A percentile compares a stretch with the other conserved stretches of the same genome.
phyloP scores from a whole-genome alignment of 2,797 vertebrate species.

The Acipenser ruthenus region DNA sequence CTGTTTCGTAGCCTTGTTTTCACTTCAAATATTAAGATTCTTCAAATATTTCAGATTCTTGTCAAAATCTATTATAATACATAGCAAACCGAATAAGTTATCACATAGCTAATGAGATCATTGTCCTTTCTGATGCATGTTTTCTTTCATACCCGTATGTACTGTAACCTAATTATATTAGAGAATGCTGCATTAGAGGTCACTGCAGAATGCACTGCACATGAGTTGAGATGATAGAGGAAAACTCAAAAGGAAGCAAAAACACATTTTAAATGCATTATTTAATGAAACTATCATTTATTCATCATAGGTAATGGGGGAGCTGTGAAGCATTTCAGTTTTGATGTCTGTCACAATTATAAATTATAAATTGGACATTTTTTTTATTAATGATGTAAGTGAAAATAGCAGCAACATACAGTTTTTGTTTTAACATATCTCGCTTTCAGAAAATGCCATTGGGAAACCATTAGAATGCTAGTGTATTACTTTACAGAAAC shows the following conservation, averaged over 20 bases:
- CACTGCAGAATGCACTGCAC: not conserved
- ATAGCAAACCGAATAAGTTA: too few relatives aligned
- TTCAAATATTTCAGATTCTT: too few relatives aligned
- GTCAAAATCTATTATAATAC: too few relatives aligned
- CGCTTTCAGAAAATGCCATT: not conserved
- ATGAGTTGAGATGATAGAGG: not conserved
- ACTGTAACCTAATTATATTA: not conserved
- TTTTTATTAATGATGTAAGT: not conserved
- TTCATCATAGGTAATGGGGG: conserved; percentile 9
- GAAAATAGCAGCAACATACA: not conserved
- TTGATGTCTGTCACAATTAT: conserved; percentile 19
- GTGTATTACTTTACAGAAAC: too few relatives aligned
- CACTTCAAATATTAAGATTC: too few relatives aligned
- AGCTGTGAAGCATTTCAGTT: conserved; percentile 13
- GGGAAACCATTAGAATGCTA: too few relatives aligned
- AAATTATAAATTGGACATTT: conserved; percentile 14
- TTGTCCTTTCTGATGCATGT: too few relatives aligned
- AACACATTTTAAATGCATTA: conserved; percentile 17
- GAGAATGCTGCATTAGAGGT: not conserved
- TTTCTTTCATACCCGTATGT: too few relatives aligned
- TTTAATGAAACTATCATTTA: conserved; percentile 14
- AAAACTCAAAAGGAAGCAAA: conserved; percentile 4
- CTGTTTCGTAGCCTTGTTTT: too few relatives aligned
- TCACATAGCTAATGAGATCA: too few relatives aligned
- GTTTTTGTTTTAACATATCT: not conserved